Evolutionary conservation across 2,113 vertebrate species (phyloP).

Genomic region (Callopanchax toddi): DNA sequence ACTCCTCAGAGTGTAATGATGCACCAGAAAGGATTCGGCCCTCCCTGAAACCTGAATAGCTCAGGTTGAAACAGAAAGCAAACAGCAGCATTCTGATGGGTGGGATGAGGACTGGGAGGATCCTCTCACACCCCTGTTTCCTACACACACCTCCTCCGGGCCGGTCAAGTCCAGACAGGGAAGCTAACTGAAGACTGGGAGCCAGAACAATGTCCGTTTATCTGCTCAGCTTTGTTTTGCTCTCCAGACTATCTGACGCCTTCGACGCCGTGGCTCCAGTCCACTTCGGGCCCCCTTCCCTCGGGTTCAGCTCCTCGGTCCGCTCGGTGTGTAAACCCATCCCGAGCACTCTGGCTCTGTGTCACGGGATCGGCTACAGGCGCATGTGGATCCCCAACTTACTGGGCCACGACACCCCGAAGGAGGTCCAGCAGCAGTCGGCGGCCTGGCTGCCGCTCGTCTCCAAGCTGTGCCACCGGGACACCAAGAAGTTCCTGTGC

Average conservation of each 20-base stretch:
- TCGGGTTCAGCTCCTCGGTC: conserved; percentile 57
- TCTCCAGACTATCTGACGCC: conserved; percentile 4
- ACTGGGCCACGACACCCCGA: conserved; percentile 81
- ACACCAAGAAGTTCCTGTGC: conserved; percentile 85
- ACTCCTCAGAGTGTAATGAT: too few species aligned
- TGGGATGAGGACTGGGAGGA: too few species aligned
- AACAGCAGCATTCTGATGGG: too few species aligned
- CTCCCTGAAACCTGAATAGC: too few species aligned
- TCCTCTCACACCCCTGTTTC: too few species aligned
- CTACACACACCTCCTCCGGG: too few species aligned
- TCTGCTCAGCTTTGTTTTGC: conserved; percentile 13
- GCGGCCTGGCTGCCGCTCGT: conserved; percentile 83
- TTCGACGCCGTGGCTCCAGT: conserved; percentile 6
- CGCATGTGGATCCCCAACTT: conserved; percentile 85
- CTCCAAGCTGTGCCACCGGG: conserved; percentile 81
- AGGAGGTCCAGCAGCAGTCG: conserved; percentile 82
- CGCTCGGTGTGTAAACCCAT: conserved; percentile 77
- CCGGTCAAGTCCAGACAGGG: too few species aligned
- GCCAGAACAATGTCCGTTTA: conserved; percentile 33
- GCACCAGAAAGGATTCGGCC: too few species aligned
- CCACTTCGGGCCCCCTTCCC: conserved; percentile 46
- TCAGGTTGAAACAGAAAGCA: too few species aligned
- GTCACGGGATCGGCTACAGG: conserved; percentile 81
- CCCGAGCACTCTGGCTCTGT: conserved; percentile 80
- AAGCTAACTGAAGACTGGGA: not conserved